These are phyloP conservation scores for Corticium candelabrum DNA, from an alignment of 37 sponge, comb jelly and placozoan genomes.

Conservation along the genomic window DNA sequence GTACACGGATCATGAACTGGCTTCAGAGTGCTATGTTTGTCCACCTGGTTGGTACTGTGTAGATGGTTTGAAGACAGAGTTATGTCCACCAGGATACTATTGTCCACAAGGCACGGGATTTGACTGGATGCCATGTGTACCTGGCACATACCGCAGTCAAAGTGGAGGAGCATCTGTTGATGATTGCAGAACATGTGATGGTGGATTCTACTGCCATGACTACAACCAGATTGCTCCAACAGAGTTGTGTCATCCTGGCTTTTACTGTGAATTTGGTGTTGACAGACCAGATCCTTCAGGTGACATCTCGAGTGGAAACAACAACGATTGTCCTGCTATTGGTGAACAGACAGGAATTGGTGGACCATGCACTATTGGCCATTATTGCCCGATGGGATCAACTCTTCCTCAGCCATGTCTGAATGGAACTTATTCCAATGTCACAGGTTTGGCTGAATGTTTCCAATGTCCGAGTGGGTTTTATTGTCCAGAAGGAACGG, in stretches of 20 bases:
- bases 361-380: conserved; percentile 20
- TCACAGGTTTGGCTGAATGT: conserved; percentile 8
- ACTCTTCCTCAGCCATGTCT: conserved; percentile 21
- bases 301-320: background rate
- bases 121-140: conserved; percentile 15
- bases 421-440: conserved; percentile 20
- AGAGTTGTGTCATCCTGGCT: conserved; percentile 29
- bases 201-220: conserved; percentile 17
- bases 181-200: conserved; percentile 22
- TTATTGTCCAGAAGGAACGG: conserved; percentile 6
- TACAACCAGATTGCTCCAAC: conserved; percentile 3
- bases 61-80: background rate
- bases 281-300: conserved; percentile 1
- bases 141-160: conserved; percentile 14
- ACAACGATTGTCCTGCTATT: background rate
- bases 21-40: background rate
- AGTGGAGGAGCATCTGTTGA: background rate
- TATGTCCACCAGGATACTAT: conserved; percentile 24
- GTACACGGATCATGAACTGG: background rate
- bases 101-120: conserved; percentile 25
- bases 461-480: conserved; percentile 8
- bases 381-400: conserved; percentile 14
- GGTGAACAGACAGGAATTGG: conserved; percentile 10
- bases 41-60: conserved; percentile 7
- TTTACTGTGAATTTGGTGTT: conserved; percentile 18